Base-by-base conservation (phyloP, 2,888 invertebrate species). In the Nysson spinosus region DNA sequence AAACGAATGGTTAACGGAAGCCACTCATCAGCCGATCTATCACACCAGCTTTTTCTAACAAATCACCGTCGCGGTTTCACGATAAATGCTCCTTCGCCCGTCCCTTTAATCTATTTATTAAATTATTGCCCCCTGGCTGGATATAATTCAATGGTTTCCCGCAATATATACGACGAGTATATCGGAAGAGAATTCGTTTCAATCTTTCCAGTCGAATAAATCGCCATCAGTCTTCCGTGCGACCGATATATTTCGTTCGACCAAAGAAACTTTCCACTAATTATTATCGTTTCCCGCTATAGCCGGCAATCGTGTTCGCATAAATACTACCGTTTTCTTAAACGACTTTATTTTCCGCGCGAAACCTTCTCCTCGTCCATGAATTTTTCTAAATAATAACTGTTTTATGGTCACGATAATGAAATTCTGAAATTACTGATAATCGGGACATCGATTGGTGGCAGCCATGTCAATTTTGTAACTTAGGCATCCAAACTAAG, bases 381-480 rank as follows among this genome's bases (percentile, higher is more conserved):
- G 42, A 74, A 81, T 69, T 82, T 79, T 80, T 75, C 67, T 62
- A 75, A 79, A 76, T 79, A 82, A 82, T 75, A 67, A 65, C 73
- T 69, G 75, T 79, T 83, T 83, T 81, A 83, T 77, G 74, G 69
- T 64, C 63, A 75, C 72, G 83, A 83, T 84, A 84, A 83, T 84
- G 83, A 83, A 84, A 84, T 83, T 83, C 78, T 81, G 68, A 77
- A 82, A 81, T 81, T 83, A 84, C 78, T 83, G 82, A 71, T 79
- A 81, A 83, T 82, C 80, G 77, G 71, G 77, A 82, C 83, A 80
- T 81, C 79, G 82, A 84, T 84, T 73, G 80, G 80, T 80, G 76
- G 80, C 76, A 61, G 77, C 72, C 72, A 74, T 66, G 66, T 56
- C 65, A 64, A 61, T 50, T 64, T 54, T 52, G 70, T 71, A 69